Evolutionary conservation across 2,888 invertebrate genomes (phyloP).

Genomic region (Eubasilissa splendida): DNA sequence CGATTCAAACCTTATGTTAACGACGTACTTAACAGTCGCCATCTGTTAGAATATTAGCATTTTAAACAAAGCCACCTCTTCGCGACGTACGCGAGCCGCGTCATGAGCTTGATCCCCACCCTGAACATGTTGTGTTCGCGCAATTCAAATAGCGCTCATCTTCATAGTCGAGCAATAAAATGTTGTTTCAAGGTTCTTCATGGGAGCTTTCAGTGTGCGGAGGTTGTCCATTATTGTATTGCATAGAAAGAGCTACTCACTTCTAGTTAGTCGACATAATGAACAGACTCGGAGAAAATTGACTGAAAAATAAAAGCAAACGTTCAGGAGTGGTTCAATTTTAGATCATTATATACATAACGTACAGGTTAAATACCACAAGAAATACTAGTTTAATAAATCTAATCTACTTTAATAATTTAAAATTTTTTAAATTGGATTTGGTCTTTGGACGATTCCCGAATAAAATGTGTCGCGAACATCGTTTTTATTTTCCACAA

Average conservation of each 20-base stretch:
- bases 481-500: too few species aligned
- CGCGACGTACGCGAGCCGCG: constrained; percentile 9
- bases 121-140: constrained; percentile 14
- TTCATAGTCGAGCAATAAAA: constrained; percentile 27
- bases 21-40: constrained; percentile 14
- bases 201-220: constrained; percentile 12
- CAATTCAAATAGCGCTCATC: constrained; percentile 28
- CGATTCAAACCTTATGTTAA: constrained; percentile 34
- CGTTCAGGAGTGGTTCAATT: too few species aligned
- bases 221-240: constrained; percentile 19
- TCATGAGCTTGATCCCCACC: constrained; percentile 4
- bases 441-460: too few species aligned
- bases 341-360: too few species aligned
- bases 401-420: too few species aligned
- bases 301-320: too few species aligned
- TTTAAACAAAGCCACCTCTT: constrained; percentile 28
- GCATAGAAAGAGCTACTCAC: constrained; percentile 4
- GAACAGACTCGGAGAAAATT: not conserved
- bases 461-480: too few species aligned
- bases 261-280: constrained; percentile 14
- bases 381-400: too few species aligned
- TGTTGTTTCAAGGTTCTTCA: constrained; percentile 17
- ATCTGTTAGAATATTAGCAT: constrained; percentile 34
- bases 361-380: too few species aligned
- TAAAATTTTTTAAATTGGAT: too few species aligned